phyloP scores from a whole-genome alignment of 2,888 invertebrate species.

The Zygothrica quintamaculata region DNA sequence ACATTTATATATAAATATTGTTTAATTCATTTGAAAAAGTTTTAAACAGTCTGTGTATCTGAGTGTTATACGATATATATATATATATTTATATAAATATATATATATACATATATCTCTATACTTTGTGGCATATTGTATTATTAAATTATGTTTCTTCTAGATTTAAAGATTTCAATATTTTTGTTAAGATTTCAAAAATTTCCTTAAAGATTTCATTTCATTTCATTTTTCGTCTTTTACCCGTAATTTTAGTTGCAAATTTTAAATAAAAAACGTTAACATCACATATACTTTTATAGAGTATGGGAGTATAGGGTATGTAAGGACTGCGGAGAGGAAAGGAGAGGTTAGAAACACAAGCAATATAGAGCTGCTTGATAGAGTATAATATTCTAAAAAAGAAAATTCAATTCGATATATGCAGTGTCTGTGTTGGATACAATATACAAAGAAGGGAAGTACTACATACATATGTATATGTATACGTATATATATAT shows the following conservation, averaged over 20 bases:
- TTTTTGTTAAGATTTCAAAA: slow-evolving; percentile 1
- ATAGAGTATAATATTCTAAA: no score
- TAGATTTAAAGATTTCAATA: slow-evolving; percentile 11
- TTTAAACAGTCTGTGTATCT: slow-evolving; percentile 53
- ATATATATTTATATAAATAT: no score
- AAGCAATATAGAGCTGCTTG: no score
- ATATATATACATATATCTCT: no score
- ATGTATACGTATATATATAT: no score
- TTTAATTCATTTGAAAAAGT: slow-evolving; percentile 27
- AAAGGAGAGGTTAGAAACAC: no score
- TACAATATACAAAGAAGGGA: background rate
- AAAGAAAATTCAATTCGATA: no score
- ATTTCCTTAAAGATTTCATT: slow-evolving; percentile 11
- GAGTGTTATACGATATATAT: slow-evolving; percentile 21
- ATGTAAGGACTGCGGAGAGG: slow-evolving; percentile 9
- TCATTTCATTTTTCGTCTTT: no score
- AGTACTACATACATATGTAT: no score
- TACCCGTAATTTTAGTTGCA: slow-evolving; percentile 76
- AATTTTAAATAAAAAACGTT: slow-evolving; percentile 62
- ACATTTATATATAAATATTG: slow-evolving; percentile 1
- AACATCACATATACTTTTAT: slow-evolving; percentile 62
- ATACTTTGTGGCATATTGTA: no score
- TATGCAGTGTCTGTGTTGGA: background rate
- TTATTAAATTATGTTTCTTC: slow-evolving; percentile 15
- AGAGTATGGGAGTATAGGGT: no score